Evolutionary conservation across 2,888 invertebrate genomes (phyloP).

Genomic region (Leptinotarsa tumamoca): DNA sequence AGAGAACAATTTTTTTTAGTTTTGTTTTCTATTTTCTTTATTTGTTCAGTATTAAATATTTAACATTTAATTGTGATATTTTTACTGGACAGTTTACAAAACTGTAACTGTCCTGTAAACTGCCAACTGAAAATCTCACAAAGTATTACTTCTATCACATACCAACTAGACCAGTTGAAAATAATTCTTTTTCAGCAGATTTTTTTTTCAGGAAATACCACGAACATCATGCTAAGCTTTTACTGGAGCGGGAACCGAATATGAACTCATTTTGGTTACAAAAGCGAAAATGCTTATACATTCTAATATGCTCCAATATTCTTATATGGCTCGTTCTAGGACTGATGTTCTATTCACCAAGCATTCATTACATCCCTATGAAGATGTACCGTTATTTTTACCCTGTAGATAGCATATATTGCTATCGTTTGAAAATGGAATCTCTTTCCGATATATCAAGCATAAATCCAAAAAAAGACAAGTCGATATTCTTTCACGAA

Average conservation of each 20-base stretch:
- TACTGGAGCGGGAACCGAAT: neutral
- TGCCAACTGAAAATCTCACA: no score
- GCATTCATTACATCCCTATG: slow-evolving; percentile 30
- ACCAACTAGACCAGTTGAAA: neutral
- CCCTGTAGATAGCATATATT: slow-evolving; percentile 54
- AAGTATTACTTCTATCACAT: neutral
- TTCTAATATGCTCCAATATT: slow-evolving; percentile 34
- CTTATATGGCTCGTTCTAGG: slow-evolving; percentile 22
- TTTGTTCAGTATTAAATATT: no score
- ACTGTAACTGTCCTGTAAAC: no score
- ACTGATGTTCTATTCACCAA: slow-evolving; percentile 15
- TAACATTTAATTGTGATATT: no score
- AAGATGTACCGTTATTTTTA: slow-evolving; percentile 48
- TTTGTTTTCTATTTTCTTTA: no score
- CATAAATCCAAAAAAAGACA: slow-evolving; percentile 57
- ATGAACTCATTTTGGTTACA: slow-evolving; percentile 30
- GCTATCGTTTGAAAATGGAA: slow-evolving; percentile 53
- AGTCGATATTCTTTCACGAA: slow-evolving; percentile 76
- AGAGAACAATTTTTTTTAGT: no score
- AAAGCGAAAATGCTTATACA: slow-evolving; percentile 37
- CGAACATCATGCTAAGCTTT: neutral
- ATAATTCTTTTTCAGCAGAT: no score
- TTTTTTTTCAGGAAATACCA: neutral
- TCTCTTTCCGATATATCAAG: slow-evolving; percentile 60
- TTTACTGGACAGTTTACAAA: no score